Conservation (phyloP, 1,140 invertebrate species). For the Trichomalopsis sarcophagae region DNA sequence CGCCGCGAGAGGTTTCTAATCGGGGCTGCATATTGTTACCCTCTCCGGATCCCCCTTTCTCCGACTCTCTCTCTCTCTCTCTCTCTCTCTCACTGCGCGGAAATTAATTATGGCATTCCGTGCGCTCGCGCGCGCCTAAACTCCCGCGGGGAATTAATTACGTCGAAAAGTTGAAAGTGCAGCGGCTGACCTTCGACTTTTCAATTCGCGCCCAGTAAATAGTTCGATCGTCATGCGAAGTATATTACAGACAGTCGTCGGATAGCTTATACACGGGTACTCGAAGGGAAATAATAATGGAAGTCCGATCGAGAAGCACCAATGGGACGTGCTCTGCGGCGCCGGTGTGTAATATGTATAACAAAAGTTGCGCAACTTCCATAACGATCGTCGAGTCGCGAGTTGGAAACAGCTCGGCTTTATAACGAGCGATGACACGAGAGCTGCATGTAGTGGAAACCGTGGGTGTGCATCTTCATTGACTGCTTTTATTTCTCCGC, state of each 20-base stretch:
- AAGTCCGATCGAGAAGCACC: background rate
- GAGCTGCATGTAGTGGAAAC: background rate
- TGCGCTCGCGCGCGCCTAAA: slow-evolving; percentile 55
- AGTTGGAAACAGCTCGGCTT: slow-evolving; percentile 2
- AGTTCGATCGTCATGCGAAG: background rate
- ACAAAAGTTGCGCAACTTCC: slow-evolving; percentile 33
- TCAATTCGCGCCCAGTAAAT: background rate
- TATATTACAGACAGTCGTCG: background rate
- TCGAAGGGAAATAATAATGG: background rate
- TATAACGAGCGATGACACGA: slow-evolving; percentile 25
- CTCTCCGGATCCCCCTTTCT: slow-evolving; percentile 13
- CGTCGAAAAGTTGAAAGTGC: slow-evolving; percentile 65
- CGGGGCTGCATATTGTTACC: slow-evolving; percentile 65
- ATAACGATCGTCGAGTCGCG: slow-evolving; percentile 18
- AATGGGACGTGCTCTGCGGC: background rate
- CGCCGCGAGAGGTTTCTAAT: slow-evolving; percentile 61
- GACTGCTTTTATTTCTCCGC: slow-evolving; percentile 3
- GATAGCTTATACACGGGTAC: background rate
- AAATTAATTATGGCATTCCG: slow-evolving; percentile 72
- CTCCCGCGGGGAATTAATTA: slow-evolving; percentile 67
- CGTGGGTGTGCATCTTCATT: slow-evolving; percentile 18
- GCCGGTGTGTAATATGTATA: background rate
- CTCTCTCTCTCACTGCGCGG: slow-evolving; percentile 43
- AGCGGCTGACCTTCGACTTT: background rate
- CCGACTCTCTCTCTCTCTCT: background rate